These are phyloP conservation scores for zebrafish (Danio rerio) DNA, from an alignment of 2,113 vertebrate genomes.

Conservation along the genomic window DNA sequence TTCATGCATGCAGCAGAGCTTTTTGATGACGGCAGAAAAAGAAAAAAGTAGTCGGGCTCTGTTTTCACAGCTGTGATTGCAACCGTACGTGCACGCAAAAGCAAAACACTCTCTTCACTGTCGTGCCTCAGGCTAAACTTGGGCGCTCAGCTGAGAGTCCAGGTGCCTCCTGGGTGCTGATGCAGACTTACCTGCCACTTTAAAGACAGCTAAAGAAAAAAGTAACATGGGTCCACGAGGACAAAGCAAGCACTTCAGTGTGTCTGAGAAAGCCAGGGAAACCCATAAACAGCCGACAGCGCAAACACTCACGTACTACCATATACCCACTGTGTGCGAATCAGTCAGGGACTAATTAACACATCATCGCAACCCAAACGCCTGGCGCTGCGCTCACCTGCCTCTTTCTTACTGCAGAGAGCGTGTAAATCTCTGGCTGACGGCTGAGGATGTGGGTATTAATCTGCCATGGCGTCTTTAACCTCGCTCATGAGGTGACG, in stretches of 20 bases:
- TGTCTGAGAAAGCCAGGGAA: slow-evolving; percentile 33
- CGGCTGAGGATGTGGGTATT: neutral
- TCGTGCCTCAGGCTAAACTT: slow-evolving; percentile 51
- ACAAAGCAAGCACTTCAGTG: slow-evolving; percentile 23
- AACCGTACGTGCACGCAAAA: slow-evolving; percentile 23
- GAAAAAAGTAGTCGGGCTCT: neutral
- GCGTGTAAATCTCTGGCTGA: neutral
- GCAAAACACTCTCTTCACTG: neutral
- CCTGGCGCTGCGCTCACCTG: slow-evolving; percentile 18
- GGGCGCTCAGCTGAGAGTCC: slow-evolving; percentile 48
- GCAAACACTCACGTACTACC: neutral
- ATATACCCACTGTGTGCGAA: neutral
- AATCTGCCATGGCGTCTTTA: slow-evolving; percentile 24
- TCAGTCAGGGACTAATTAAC: slow-evolving; percentile 38
- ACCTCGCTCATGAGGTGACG: slow-evolving; percentile 17
- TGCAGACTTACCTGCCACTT: slow-evolving; percentile 48
- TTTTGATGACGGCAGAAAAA: slow-evolving; percentile 28
- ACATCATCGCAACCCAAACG: slow-evolving; percentile 27
- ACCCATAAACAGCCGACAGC: slow-evolving; percentile 30
- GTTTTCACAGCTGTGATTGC: slow-evolving; percentile 3
- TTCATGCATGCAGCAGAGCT: neutral
- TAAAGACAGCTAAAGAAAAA: slow-evolving; percentile 22
- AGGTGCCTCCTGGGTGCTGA: slow-evolving; percentile 56
- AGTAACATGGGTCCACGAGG: neutral
- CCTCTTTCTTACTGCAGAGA: slow-evolving; percentile 27